Conservation (phyloP, 92 coral and sea anemone genomes). For the Metridium senile region DNA sequence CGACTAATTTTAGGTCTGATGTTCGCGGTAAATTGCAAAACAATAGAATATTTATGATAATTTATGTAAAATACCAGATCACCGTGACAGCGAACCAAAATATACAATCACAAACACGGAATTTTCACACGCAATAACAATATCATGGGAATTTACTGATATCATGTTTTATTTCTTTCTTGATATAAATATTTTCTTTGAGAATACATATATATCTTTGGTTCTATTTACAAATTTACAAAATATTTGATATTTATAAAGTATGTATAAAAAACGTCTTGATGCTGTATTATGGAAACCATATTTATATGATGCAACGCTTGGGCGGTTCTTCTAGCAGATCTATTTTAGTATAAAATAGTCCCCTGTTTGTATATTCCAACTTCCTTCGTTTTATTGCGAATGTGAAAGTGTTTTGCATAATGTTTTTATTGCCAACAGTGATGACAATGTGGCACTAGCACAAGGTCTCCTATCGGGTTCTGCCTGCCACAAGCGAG, state of each 20-base stretch:
- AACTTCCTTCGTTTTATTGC: no score
- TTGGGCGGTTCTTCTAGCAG: no score
- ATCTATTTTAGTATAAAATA: no score
- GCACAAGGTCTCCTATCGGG: constrained; percentile 72
- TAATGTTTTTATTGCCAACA: constrained; percentile 8
- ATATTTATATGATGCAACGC: no score
- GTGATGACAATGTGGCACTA: constrained; percentile 41
- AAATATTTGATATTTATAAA: constrained; percentile 3
- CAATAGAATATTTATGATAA: constrained; percentile 5
- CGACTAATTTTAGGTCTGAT: not conserved
- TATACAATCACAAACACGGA: constrained; percentile 57
- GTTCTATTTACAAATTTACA: constrained; percentile 6
- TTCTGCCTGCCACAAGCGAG: constrained; percentile 77
- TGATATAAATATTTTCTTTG: not conserved
- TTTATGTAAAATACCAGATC: constrained; percentile 45
- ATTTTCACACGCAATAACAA: constrained; percentile 57
- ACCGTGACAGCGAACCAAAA: constrained; percentile 61
- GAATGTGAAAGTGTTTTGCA: not conserved
- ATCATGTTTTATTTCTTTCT: not conserved
- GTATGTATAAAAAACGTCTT: not conserved
- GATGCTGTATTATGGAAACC: no score
- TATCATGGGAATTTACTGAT: not conserved
- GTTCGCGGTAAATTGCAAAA: constrained; percentile 22
- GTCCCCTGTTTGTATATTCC: no score
- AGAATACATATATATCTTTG: not conserved